A percentile compares a stretch with the other conserved stretches of the same genome.
Conservation (phyloP, 2,797 vertebrate genomes). For the Pantherophis alleghaniensis region DNA sequence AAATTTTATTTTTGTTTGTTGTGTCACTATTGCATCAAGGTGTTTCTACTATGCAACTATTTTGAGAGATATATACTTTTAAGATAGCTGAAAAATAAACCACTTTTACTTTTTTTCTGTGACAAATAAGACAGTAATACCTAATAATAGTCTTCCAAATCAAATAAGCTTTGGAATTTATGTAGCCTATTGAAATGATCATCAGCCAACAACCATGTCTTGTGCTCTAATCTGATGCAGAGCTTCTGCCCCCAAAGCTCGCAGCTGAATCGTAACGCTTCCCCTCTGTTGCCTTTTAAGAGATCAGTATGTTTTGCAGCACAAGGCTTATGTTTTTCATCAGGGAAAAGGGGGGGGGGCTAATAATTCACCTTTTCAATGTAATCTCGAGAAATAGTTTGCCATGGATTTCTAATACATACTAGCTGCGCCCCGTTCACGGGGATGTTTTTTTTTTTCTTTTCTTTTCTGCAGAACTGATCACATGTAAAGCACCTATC, state of each 20-base stretch:
- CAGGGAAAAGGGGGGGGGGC: background rate
- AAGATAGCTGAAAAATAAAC: background rate
- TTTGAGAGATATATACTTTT: background rate
- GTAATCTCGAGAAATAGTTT: background rate
- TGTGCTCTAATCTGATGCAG: background rate
- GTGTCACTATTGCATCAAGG: background rate
- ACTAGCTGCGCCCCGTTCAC: background rate
- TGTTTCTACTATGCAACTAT: background rate
- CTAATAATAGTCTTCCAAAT: background rate
- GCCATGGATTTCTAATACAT: background rate
- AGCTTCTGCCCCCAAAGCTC: too few species aligned
- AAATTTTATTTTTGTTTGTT: background rate
- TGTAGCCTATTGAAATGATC: background rate
- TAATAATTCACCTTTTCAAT: background rate
- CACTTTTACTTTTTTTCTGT: background rate
- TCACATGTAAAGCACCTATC: too few species aligned
- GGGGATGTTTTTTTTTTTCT: background rate
- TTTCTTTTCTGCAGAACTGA: background rate
- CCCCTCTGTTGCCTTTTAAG: background rate
- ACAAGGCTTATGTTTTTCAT: background rate
- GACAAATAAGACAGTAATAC: background rate
- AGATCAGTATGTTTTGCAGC: background rate
- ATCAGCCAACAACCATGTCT: background rate
- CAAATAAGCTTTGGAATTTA: background rate
- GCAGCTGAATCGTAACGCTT: background rate